Conservation (phyloP, 2,888 invertebrate species). For the Tinea semifulvella region DNA sequence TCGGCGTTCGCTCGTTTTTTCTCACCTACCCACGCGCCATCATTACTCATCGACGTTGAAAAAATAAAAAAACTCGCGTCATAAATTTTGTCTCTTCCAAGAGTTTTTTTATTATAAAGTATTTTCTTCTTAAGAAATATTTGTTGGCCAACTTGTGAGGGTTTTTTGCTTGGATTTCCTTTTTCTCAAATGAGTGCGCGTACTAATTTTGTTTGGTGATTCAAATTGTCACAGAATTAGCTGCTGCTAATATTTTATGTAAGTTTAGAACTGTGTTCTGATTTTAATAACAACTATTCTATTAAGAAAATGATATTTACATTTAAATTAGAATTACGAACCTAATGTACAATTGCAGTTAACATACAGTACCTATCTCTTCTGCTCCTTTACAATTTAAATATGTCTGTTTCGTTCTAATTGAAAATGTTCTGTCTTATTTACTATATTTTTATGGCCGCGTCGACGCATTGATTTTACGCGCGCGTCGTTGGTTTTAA, state of each 20-base stretch:
- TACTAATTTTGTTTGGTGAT: not conserved
- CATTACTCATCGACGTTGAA: constrained; percentile 10
- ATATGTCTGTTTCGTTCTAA: not conserved
- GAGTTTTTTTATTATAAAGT: not conserved
- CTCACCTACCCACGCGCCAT: constrained; percentile 9
- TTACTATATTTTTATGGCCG: constrained; percentile 14
- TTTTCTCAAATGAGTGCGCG: not conserved
- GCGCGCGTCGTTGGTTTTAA: constrained; percentile 11
- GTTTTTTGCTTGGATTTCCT: not conserved
- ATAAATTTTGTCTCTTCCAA: constrained; percentile 9
- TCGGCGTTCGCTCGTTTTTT: not conserved
- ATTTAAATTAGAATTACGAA: no score
- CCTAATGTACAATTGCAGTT: no score
- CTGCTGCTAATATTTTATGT: no score
- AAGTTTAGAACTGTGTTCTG: no score
- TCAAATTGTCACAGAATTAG: no score
- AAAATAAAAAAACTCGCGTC: not conserved
- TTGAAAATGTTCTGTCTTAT: constrained; percentile 3
- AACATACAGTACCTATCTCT: not conserved
- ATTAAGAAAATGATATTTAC: no score
- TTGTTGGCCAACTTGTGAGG: not conserved
- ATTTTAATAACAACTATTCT: no score
- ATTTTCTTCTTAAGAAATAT: not conserved
- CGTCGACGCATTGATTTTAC: constrained; percentile 18
- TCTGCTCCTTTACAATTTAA: not conserved